A percentile compares a stretch with the other conserved stretches of the same genome.
phyloP scores from a whole-genome alignment of 2,888 invertebrate genomes.

The Netelia inedita region DNA sequence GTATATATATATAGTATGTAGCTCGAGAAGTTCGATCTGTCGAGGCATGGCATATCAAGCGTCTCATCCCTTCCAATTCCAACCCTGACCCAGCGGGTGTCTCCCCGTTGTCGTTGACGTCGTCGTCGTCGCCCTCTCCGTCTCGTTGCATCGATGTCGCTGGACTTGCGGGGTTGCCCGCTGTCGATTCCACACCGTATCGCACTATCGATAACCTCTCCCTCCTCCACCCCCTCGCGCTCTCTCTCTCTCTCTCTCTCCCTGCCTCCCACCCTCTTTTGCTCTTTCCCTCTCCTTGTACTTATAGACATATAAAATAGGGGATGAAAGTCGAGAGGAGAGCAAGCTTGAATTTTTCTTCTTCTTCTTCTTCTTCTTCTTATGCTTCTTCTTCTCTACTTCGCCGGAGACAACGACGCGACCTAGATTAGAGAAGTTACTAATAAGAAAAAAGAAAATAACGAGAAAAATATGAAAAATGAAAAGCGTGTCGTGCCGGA shows the following conservation, averaged over 20 bases:
- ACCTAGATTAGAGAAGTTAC: constrained; percentile 45
- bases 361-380: background rate
- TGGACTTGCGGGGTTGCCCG: constrained; percentile 68
- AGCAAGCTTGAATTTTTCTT: background rate
- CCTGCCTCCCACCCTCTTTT: background rate
- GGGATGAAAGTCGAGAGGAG: constrained; percentile 47
- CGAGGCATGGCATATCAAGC: constrained; percentile 34
- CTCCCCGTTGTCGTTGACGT: constrained; percentile 47
- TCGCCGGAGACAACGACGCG: constrained; percentile 33
- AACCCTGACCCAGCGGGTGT: constrained; percentile 69
- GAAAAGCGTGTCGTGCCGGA: background rate
- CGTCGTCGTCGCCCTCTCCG: constrained; percentile 31
- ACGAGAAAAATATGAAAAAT: background rate
- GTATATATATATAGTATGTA: background rate
- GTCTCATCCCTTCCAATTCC: constrained; percentile 60
- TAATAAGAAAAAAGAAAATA: constrained; percentile 25
- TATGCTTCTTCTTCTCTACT: background rate
- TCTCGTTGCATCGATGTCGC: constrained; percentile 64
- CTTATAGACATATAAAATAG: background rate
- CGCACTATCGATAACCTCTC: constrained; percentile 27
- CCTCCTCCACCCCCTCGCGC: background rate
- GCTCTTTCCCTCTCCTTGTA: background rate
- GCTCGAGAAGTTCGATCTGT: constrained; percentile 45
- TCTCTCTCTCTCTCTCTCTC: background rate
- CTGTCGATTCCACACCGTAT: constrained; percentile 52